Evolutionary conservation across 2,888 invertebrate species (phyloP).

Genomic region (Archaeoteleia sp.): DNA sequence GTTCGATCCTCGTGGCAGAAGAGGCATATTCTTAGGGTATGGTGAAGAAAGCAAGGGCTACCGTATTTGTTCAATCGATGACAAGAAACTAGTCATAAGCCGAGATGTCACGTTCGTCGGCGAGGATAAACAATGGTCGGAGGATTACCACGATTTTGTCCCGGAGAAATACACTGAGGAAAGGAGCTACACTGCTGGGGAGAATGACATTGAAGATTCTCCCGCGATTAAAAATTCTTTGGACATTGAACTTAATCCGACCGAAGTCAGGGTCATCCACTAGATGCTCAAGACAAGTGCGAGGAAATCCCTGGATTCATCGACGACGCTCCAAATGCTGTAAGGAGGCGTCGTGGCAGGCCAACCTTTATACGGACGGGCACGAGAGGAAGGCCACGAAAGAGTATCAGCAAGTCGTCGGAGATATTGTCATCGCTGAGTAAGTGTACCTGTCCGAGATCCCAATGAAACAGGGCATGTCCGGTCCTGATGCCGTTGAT

Average conservation of each 20-base stretch:
- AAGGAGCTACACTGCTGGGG: too few relatives aligned
- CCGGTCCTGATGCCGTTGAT: not conserved
- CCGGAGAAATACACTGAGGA: too few relatives aligned
- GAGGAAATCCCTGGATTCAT: not conserved
- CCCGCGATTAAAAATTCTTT: too few relatives aligned
- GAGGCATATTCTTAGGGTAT: constrained; percentile 7
- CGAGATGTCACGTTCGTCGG: not conserved
- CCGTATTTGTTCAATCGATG: not conserved
- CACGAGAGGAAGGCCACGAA: not conserved
- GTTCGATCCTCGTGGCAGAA: not conserved
- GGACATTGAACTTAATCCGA: too few relatives aligned
- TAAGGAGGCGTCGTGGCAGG: not conserved
- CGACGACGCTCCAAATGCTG: too few relatives aligned
- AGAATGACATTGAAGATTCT: too few relatives aligned
- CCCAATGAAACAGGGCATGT: constrained; percentile 1
- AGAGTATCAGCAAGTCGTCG: not conserved
- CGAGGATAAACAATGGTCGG: not conserved
- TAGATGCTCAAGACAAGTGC: not conserved
- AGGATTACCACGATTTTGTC: not conserved
- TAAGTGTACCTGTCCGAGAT: not conserved
- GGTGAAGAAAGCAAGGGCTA: constrained; percentile 5
- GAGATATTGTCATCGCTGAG: too few relatives aligned
- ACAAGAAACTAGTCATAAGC: constrained; percentile 8
- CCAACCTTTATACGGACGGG: not conserved
- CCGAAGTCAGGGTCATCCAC: not conserved